Evolutionary conservation across 2,113 vertebrate species (phyloP), one percentile per base, ranked within the genome.

Genomic region (Holacanthus passer): DNA sequence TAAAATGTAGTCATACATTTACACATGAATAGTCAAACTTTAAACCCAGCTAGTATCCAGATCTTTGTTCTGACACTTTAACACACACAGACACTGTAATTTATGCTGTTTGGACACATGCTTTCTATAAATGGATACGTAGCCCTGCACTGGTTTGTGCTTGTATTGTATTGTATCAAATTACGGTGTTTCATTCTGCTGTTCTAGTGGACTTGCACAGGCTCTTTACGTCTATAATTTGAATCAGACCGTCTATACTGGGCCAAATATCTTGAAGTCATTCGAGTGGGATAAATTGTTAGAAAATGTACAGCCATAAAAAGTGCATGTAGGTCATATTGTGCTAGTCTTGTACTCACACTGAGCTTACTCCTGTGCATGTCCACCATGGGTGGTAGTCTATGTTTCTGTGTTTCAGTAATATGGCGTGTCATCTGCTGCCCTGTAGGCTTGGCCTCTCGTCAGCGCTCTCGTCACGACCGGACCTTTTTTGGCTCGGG

Each of bases 301-400:
- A 22, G 32, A 48, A 53, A 63, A 75, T 13, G 35, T n/a, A 43
- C 22, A 31, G 45, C 19, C 5, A 5, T 17, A 3, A 37, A 12
- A 53, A 67, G 24, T 56, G 31, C 50, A 79, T 79, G 29, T 84
- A 67, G 83, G 86, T 70, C 81, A 86, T 48, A 22, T 27, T 2
- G 13, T 76, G 3, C 24, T n/a, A n/a, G n/a, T 65, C 69, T 6
- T 24, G 5, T 45, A 29, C 10, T 65, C 50, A 39, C 56, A 4
- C 60, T 17, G 71, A 13, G 29, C 43, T n/a, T 48, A 43, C 64
- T 74, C 22, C 43, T 10, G 29, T 64, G 24, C 45, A 3, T 73
- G n/a, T 47, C 63, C 79, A 32, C 58, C 48, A 20, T 5, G 41
- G 69, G 65, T 67, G 83, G 56, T 22, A 32, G 24, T 35, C 63